These are phyloP conservation scores for Lophochroa leadbeateri DNA, from an alignment of 2,113 vertebrate genomes.

Conservation along the genomic window DNA sequence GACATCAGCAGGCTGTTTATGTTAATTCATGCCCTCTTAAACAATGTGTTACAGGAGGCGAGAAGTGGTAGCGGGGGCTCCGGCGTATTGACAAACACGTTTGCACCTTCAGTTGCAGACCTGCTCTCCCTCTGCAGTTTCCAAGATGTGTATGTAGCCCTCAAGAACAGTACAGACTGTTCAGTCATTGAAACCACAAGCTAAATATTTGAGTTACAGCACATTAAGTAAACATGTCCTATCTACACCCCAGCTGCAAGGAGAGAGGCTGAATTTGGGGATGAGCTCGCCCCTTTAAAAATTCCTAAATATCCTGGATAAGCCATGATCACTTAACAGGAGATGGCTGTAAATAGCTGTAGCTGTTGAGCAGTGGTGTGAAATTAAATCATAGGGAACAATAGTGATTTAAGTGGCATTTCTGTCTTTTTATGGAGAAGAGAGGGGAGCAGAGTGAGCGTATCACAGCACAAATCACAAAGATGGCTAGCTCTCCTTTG, in stretches of 20 bases:
- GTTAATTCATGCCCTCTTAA: conserved; percentile 66
- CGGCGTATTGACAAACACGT: conserved; percentile 58
- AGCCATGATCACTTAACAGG: conserved; percentile 11
- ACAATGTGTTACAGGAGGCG: not conserved
- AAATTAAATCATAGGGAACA: conserved; percentile 49
- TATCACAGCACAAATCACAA: not conserved
- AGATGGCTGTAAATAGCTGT: conserved; percentile 49
- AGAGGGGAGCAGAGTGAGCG: not conserved
- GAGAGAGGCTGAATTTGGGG: conserved; percentile 42
- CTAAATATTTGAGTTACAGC: conserved; percentile 60
- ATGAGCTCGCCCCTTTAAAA: not conserved
- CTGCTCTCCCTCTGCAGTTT: not conserved
- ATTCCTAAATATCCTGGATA: conserved; percentile 16
- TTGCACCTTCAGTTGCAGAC: conserved; percentile 21
- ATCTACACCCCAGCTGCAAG: conserved; percentile 46
- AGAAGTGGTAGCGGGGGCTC: not conserved
- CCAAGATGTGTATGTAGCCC: not conserved
- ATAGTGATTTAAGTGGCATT: conserved; percentile 32
- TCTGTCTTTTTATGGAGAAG: conserved; percentile 36
- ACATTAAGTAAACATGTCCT: conserved; percentile 29
- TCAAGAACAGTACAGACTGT: not conserved
- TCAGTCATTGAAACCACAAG: conserved; percentile 5
- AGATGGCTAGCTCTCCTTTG: not conserved
- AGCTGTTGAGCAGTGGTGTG: conserved; percentile 13
- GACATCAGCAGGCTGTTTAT: conserved; percentile 68